Conservation (phyloP, 2,888 invertebrate genomes). For the Trachelus troglodyta region DNA sequence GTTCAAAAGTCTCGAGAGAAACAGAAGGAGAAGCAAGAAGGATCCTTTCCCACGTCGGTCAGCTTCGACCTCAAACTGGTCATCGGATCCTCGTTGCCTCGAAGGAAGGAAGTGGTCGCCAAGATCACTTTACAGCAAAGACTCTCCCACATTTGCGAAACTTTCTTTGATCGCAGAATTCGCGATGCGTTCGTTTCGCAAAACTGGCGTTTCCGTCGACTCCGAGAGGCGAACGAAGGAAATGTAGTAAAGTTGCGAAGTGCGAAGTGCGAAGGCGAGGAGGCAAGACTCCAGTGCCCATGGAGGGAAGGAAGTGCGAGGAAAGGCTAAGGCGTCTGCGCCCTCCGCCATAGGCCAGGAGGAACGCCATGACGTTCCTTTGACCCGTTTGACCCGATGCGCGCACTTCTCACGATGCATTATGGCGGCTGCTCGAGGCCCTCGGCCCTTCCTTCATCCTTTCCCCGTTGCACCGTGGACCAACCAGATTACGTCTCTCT, state of each 20-base stretch:
- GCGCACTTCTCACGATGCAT: slow-evolving; percentile 64
- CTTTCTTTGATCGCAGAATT: slow-evolving; percentile 32
- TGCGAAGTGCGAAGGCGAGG: too few species aligned
- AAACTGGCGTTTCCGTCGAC: too few species aligned
- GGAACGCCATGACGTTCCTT: slow-evolving; percentile 62
- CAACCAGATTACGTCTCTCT: slow-evolving; percentile 60
- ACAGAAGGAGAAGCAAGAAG: neutral
- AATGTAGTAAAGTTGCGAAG: too few species aligned
- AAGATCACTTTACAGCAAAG: slow-evolving; percentile 61
- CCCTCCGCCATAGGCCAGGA: slow-evolving; percentile 51
- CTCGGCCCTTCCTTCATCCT: slow-evolving; percentile 61
- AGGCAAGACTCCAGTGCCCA: neutral
- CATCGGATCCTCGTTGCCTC: slow-evolving; percentile 58
- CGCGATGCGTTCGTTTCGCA: too few species aligned
- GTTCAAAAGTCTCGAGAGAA: neutral
- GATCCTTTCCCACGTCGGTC: slow-evolving; percentile 66
- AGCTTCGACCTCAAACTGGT: slow-evolving; percentile 64
- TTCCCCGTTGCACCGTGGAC: slow-evolving; percentile 56
- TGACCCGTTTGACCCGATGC: slow-evolving; percentile 64
- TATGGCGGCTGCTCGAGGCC: slow-evolving; percentile 58
- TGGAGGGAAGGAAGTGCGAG: neutral
- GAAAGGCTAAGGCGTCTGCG: slow-evolving; percentile 30
- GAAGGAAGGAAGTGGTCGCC: slow-evolving; percentile 64
- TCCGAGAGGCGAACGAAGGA: too few species aligned
- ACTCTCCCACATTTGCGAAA: slow-evolving; percentile 50